A percentile compares a stretch with the other conserved stretches of the same genome.
Conservation (phyloP, 2,113 vertebrate genomes). For the Theropithecus gelada region DNA sequence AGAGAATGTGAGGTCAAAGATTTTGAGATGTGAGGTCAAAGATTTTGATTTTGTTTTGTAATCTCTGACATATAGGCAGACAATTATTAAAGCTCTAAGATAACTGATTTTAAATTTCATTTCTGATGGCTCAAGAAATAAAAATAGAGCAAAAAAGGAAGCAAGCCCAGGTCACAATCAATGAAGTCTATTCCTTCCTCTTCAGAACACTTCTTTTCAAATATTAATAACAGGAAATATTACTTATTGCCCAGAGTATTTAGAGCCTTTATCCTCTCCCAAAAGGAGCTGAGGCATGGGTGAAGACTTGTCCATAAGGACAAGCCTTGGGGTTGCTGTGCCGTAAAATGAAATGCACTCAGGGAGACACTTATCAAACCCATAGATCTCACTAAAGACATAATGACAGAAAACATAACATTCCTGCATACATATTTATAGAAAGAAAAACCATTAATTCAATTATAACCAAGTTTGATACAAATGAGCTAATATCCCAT, state of each 20-base stretch:
- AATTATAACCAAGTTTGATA: conserved; percentile 24
- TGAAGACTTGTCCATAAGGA: neutral
- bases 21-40: neutral
- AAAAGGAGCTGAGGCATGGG: neutral
- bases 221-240: neutral
- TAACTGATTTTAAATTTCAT: neutral
- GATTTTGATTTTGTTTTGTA: conserved; percentile 8
- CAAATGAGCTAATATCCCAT: neutral
- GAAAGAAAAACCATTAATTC: conserved; percentile 13
- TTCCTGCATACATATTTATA: neutral
- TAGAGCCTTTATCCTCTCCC: neutral
- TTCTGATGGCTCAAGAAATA: neutral
- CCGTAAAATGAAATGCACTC: neutral
- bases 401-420: conserved; percentile 14
- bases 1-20: neutral
- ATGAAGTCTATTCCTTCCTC: neutral
- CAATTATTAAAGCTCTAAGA: neutral
- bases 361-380: neutral
- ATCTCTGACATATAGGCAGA: neutral
- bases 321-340: neutral
- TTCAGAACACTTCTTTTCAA: neutral
- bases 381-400: conserved; percentile 25
- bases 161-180: neutral
- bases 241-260: neutral
- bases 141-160: neutral